Conservation (phyloP, 2,888 invertebrate genomes). For the Homarus gammarus region DNA sequence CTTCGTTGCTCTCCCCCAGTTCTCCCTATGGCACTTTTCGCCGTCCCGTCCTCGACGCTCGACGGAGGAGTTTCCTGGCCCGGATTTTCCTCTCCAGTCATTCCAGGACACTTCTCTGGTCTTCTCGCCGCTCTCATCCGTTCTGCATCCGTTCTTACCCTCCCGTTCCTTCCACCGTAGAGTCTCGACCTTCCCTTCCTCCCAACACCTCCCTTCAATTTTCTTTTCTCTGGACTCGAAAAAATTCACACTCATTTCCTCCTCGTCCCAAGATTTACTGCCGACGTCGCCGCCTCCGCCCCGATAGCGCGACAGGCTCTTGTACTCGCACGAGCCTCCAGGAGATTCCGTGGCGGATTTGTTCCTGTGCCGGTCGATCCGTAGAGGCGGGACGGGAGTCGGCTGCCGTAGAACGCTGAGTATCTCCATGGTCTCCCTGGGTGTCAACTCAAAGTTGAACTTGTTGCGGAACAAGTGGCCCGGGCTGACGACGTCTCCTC, state of each 20-base stretch:
- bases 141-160: background rate
- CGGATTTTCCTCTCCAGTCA: slow-evolving; percentile 5
- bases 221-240: slow-evolving; percentile 32
- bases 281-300: background rate
- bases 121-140: background rate
- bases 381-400: slow-evolving; percentile 63
- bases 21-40: slow-evolving; percentile 61
- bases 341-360: slow-evolving; percentile 32
- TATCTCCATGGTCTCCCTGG: slow-evolving; percentile 73
- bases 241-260: slow-evolving; percentile 13
- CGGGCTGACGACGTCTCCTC: slow-evolving; percentile 52
- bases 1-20: slow-evolving; percentile 39
- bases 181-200: slow-evolving; percentile 22
- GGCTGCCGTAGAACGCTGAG: slow-evolving; percentile 71
- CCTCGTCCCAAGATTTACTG: slow-evolving; percentile 48
- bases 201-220: slow-evolving; percentile 16
- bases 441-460: slow-evolving; percentile 73
- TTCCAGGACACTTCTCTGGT: background rate
- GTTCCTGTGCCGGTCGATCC: slow-evolving; percentile 47
- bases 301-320: background rate
- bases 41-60: slow-evolving; percentile 18
- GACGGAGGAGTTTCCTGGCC: slow-evolving; percentile 21
- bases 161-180: background rate
- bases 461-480: slow-evolving; percentile 51
- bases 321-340: slow-evolving; percentile 26